Evolutionary conservation across 1,140 invertebrate species (phyloP), one percentile per base, ranked within the genome.

Genomic region (Drosophila arawakana): DNA sequence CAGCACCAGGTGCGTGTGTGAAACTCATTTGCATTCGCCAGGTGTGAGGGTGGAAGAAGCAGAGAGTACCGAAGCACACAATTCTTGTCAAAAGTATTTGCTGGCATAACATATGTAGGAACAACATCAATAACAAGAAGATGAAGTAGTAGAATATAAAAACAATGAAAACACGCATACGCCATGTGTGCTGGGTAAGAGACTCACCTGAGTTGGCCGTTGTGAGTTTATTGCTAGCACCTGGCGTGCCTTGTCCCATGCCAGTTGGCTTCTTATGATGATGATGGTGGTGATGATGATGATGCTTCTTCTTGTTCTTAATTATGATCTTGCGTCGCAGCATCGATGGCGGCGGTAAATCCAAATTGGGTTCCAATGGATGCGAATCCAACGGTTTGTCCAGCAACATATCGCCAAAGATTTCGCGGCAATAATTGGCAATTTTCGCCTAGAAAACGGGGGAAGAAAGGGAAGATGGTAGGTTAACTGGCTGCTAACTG

Each of bases 231-330:
- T 79, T 91, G 88, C 75, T 73, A 41, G 73, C 80, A 61, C 69
- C 74, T 60, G 81, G 76, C 52, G 85, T 86, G 21, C 75, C 81
- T 49, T 75, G 70, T 7, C 65, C 66, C 60, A 49, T 13, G n/a
- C 46, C 49, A 3, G 75, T 4, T 6, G 82, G 82, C 70, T 92
- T 92, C 79, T 92, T 92, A 78, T 95, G 94, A 75, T 94, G 41
- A 43, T 43, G 46, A 47, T 47, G 93, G 77, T 93, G 95, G 79
- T 96, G 95, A 91, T 97, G 96, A 73, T 97, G 96, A 84, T 96
- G 96, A 92, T 98, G 97, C 92, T 98, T 98, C 93, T 99, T 99
- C 93, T 99, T 99, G 91, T 99, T 99, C 93, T 99, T 99, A 67
- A 99, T 98, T 60, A 99, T 97, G 68, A 99, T 99, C 93, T 98